Evolutionary conservation across 2,113 vertebrate genomes (phyloP).

Genomic region (Cyanistes caeruleus): DNA sequence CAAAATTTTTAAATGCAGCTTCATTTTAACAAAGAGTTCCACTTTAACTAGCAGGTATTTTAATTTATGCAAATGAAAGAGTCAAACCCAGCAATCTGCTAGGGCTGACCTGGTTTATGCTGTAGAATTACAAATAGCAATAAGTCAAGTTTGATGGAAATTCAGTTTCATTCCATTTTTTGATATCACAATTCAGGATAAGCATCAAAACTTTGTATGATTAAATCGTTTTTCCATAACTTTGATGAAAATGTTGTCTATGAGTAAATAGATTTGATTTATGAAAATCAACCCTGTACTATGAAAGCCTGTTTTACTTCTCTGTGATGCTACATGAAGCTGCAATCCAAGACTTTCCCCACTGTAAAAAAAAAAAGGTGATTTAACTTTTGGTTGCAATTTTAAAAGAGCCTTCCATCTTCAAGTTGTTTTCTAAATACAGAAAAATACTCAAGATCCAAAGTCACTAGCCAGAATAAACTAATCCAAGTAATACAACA

Average conservation of each 20-base stretch:
- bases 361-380: not conserved
- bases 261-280: not conserved
- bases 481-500: not conserved
- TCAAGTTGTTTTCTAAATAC: not conserved
- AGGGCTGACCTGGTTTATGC: not conserved
- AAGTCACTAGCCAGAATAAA: not conserved
- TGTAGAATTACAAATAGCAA: not conserved
- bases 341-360: not conserved
- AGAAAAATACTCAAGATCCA: not conserved
- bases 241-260: not conserved
- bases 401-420: not conserved
- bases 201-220: not conserved
- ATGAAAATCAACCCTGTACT: not conserved
- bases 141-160: not conserved
- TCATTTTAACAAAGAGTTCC: not conserved
- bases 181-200: not conserved
- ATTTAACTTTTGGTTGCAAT: not conserved
- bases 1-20: not conserved
- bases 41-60: not conserved
- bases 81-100: not conserved
- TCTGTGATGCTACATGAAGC: not conserved
- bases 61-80: not conserved
- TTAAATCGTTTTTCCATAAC: not conserved
- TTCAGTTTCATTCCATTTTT: not conserved
- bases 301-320: not conserved